Evolutionary conservation across 1,140 invertebrate genomes (phyloP), one percentile per base, ranked within the genome.

Genomic region (Dreissena polymorpha): DNA sequence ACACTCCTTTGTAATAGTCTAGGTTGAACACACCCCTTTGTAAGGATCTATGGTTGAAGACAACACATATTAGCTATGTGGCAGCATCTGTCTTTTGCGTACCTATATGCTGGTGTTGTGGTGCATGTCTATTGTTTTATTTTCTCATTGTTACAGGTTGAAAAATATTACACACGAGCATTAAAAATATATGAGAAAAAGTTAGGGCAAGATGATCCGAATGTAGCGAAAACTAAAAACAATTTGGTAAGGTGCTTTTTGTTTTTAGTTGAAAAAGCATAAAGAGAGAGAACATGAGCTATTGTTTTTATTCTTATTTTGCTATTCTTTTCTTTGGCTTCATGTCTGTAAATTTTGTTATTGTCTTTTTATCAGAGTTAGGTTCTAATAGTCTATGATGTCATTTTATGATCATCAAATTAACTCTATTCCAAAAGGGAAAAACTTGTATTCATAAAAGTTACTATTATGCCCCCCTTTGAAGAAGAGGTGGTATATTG

Each of bases 221-320:
- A 99, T 94, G 99, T 99, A 1, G 98, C 98, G 71, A 99, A 99
- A 94, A 99, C 99, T 16, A 99, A 99, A 94, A 99, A 99, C 93
- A 99, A 99, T 93, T 94, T 99, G 88, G 94, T 94, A 92, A 93
- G 91, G 7, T 77, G n/a, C n/a, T 70, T 70, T 69, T 49, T 79
- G 21, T 29, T 80, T 74, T 55, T 76, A 60, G 57, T 23, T n/a
- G 16, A 23, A n/a, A 18, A 5, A 23, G 16, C 21, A 60, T 6
- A n/a, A 18, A 60, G 10, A 60, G 12, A 60, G 21, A n/a, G 21
- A 60, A 60, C 2, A 60, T 6, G 16, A 60, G 57, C 21, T 60
- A 60, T 60, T 60, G 57, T 60, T n/a, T n/a, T 60, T 5, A 3
- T 23, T 18, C 21, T 60, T 18, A 10, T 60, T 18, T 60, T 60